Percentiles rank a stretch among this genome's conserved stretches.
Evolutionary conservation across 2,888 invertebrate genomes (phyloP).

Genomic region (Eremobia ochroleuca): DNA sequence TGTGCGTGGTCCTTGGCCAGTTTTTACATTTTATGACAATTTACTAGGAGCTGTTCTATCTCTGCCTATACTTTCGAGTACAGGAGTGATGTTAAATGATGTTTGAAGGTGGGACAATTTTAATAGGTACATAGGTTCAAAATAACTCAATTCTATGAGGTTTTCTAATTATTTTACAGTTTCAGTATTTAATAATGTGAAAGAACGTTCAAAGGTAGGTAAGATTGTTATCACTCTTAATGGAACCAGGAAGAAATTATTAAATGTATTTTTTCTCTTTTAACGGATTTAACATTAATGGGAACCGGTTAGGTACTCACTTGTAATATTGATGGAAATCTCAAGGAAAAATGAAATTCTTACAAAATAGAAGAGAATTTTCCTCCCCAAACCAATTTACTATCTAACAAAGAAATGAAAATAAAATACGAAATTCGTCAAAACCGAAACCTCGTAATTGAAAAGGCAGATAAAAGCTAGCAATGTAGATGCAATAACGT

Average conservation of each 20-base stretch:
- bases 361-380: background rate
- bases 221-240: background rate
- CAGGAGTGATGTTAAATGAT: background rate
- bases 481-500: constrained; percentile 57
- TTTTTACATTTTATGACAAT: constrained; percentile 49
- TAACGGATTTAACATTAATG: background rate
- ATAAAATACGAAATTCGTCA: constrained; percentile 35
- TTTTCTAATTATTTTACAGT: background rate
- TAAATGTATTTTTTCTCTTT: background rate
- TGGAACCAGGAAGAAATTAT: constrained; percentile 6
- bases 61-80: background rate
- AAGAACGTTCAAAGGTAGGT: background rate
- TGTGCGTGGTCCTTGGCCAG: too few species aligned
- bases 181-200: background rate
- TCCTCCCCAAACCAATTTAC: constrained; percentile 17
- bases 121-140: background rate
- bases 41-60: background rate
- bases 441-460: constrained; percentile 51
- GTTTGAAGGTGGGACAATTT: background rate
- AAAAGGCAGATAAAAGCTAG: constrained; percentile 40
- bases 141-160: background rate
- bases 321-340: background rate
- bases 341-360: constrained; percentile 5
- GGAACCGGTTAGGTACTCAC: background rate
- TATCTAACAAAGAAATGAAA: constrained; percentile 26